Base-by-base conservation (phyloP, 1,140 invertebrate genomes). In the Atta cephalotes region DNA sequence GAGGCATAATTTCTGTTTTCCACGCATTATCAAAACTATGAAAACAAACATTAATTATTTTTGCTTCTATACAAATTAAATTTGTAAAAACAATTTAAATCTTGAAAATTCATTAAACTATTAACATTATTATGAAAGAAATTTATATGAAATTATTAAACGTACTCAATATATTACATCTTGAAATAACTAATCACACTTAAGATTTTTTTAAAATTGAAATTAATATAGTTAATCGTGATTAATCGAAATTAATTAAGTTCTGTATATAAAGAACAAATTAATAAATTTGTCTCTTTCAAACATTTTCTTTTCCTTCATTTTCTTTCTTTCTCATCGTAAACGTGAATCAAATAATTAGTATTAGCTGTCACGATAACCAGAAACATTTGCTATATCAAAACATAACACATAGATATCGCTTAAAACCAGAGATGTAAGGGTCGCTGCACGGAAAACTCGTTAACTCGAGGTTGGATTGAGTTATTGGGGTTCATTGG, bases 401-500 rank as follows among this genome's bases (percentile, higher is more conserved):
- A 51, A 45, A 76, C 39, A 31, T 14, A 14, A 82, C 70, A 51
- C 39, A 45, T 63, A 49, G 70, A 49, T 84, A 84, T 76, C 80
- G 80, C 80, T 84, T 84, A 84, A 84, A 84, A 76, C 79, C 71
- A 76, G 70, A 28, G 68, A 25, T 72, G 12, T 51, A 58, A 87
- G 28, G 56, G 60, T 66, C 66, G 53, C 60, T 31, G 72, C 39
- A 78, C 71, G 85, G 74, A 89, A 82, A 90, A 82, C 65, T 86
- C 70, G 86, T 90, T 90, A 90, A 87, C 88, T 80, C 85, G 81
- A 66, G 70, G 76, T 81, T 72, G 66, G 87, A 90, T 90, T 82
- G 86, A 90, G 87, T 90, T 90, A 90, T 90, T 90, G 70, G 45
- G 28, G 86, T 87, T 88, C 81, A 88, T 90, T 78, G 86, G 58